Percentiles rank a stretch among this genome's conserved stretches.
phyloP scores from a whole-genome alignment of 2,888 invertebrate genomes.

The Sinohyriopsis cumingii region DNA sequence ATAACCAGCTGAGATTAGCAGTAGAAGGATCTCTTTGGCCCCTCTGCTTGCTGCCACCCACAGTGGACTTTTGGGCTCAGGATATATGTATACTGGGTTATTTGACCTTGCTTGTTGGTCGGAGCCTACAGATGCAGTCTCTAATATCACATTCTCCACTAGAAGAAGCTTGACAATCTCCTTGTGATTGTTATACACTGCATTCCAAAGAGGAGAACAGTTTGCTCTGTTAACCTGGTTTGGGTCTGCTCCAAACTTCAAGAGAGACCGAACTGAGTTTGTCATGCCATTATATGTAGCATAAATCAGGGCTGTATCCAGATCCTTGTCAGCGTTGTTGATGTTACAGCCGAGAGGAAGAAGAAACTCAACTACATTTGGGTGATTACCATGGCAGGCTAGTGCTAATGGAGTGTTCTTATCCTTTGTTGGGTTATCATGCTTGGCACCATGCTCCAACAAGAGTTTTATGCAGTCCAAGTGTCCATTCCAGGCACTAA shows the following conservation, averaged over 20 bases:
- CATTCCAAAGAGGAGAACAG: slow-evolving; percentile 64
- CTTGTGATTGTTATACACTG: slow-evolving; percentile 47
- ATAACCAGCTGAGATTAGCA: slow-evolving; percentile 55
- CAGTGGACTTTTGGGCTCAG: slow-evolving; percentile 49
- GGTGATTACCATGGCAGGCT: slow-evolving; percentile 58
- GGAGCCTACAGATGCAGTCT: slow-evolving; percentile 46
- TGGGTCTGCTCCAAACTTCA: slow-evolving; percentile 60
- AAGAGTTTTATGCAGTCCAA: slow-evolving; percentile 40
- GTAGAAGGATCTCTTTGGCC: slow-evolving; percentile 32
- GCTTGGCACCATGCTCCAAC: slow-evolving; percentile 43
- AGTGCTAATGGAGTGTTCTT: slow-evolving; percentile 61
- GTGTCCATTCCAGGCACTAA: slow-evolving; percentile 64
- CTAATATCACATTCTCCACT: slow-evolving; percentile 50
- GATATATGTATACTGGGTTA: slow-evolving; percentile 43
- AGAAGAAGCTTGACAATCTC: slow-evolving; percentile 51
- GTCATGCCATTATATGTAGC: slow-evolving; percentile 59
- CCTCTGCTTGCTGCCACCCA: slow-evolving; percentile 49
- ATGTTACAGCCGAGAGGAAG: slow-evolving; percentile 56
- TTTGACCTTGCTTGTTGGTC: slow-evolving; percentile 56
- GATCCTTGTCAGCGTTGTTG: slow-evolving; percentile 62
- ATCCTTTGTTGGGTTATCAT: slow-evolving; percentile 53
- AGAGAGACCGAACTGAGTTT: slow-evolving; percentile 42
- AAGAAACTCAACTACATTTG: slow-evolving; percentile 45
- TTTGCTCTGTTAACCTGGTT: slow-evolving; percentile 45
- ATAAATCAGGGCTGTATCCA: slow-evolving; percentile 62